These are phyloP conservation scores for Pollenia angustigena DNA, from an alignment of 2,888 invertebrate genomes.

Conservation along the genomic window DNA sequence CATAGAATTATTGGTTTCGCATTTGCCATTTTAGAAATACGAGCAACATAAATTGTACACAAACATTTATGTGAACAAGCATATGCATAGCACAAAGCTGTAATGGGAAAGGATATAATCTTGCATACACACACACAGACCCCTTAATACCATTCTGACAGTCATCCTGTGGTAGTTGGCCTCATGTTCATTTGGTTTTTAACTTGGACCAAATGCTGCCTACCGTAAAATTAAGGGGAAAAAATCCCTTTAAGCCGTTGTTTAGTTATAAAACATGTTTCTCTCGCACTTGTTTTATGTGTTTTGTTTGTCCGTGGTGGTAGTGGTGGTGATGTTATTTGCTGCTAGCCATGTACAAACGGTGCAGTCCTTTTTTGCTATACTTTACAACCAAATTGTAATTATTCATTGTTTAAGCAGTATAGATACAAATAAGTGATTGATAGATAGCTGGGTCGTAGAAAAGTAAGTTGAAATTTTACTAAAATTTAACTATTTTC, in stretches of 20 bases:
- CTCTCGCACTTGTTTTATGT: background rate
- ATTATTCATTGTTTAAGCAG: conserved; percentile 13
- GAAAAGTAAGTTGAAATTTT: background rate
- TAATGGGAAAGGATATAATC: conserved; percentile 7
- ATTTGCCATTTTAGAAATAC: conserved; percentile 30
- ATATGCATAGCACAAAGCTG: background rate
- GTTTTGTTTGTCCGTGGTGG: background rate
- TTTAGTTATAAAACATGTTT: conserved; percentile 44
- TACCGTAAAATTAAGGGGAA: conserved; percentile 32
- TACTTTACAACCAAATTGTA: background rate
- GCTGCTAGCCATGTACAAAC: background rate
- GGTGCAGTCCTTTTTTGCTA: background rate
- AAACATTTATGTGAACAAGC: conserved; percentile 18
- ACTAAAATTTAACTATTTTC: background rate
- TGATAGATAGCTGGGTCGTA: background rate
- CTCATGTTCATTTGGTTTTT: conserved; percentile 37
- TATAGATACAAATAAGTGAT: background rate
- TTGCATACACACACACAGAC: background rate
- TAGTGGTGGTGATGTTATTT: background rate
- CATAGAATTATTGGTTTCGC: conserved; percentile 38
- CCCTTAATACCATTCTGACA: background rate
- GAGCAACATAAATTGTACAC: conserved; percentile 23
- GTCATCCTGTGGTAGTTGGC: background rate
- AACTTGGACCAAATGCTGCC: conserved; percentile 40
- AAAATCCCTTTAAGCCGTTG: conserved; percentile 42